These are phyloP conservation scores for Porites australiensis DNA, from an alignment of 64 coral and sea anemone genomes.

Conservation along the genomic window DNA sequence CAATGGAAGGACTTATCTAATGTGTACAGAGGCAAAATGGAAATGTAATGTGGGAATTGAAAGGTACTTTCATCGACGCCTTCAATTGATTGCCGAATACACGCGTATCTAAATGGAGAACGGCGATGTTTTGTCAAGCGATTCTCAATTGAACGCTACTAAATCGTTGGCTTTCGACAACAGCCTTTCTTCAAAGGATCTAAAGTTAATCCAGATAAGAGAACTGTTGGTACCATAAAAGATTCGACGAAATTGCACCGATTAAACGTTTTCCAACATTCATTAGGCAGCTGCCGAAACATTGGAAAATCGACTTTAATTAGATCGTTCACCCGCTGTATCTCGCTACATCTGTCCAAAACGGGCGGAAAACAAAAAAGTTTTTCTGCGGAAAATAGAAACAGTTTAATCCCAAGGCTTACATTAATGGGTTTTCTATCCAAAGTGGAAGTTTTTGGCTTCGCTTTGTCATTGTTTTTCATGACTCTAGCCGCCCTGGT, in stretches of 20 bases:
- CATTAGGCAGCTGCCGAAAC: conserved; percentile 33
- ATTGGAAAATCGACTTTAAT: not conserved
- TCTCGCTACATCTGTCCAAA: not conserved
- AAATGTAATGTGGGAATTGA: conserved; percentile 11
- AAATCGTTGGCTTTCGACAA: not conserved
- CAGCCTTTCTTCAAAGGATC: not conserved
- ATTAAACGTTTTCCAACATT: not conserved
- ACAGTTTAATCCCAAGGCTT: not conserved
- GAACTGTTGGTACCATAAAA: not conserved
- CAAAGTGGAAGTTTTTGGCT: conserved; percentile 72
- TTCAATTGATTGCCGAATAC: not conserved
- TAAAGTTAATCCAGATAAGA: not conserved
- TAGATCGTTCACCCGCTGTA: not conserved
- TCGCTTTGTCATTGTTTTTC: conserved; percentile 70
- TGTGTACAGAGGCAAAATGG: conserved; percentile 10
- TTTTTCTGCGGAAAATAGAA: not conserved
- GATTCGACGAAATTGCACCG: not conserved
- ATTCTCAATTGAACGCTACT: not conserved
- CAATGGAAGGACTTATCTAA: not conserved
- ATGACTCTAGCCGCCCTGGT: conserved; percentile 89
- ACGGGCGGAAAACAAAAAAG: not conserved
- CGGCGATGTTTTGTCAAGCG: not conserved
- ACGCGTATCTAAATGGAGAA: not conserved
- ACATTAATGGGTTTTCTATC: conserved; percentile 52
- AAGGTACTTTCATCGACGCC: not conserved